Evolutionary conservation across 2,888 invertebrate species (phyloP).

Genomic region (Ephialtes manifestator): DNA sequence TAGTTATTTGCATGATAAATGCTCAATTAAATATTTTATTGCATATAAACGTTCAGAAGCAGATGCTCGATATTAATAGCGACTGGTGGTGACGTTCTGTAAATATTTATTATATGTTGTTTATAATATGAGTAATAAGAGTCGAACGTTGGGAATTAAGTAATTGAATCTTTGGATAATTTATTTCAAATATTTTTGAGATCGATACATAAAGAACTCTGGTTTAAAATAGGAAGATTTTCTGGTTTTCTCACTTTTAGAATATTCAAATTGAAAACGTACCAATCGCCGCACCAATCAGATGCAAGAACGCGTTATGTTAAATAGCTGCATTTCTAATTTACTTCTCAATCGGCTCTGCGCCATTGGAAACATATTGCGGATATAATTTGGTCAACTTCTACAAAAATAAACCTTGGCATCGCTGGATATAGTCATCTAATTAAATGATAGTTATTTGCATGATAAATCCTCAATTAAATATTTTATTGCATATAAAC

Average conservation of each 20-base stretch:
- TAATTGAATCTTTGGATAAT: not conserved
- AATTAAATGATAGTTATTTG: not conserved
- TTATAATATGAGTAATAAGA: conserved; percentile 1
- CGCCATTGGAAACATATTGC: no score
- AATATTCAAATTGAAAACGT: no score
- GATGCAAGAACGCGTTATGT: no score
- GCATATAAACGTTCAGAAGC: not conserved
- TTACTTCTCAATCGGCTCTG: no score
- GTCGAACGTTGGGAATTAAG: not conserved
- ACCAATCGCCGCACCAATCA: no score
- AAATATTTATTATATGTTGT: conserved; percentile 8
- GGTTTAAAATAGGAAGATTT: no score
- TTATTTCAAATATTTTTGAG: no score
- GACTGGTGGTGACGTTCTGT: not conserved
- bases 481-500: not conserved
- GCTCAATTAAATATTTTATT: not conserved
- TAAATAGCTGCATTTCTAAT: no score
- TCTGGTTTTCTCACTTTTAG: no score
- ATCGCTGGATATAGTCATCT: not conserved
- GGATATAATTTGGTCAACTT: no score
- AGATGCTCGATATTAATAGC: conserved; percentile 1
- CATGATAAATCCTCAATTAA: conserved; percentile 1
- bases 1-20: not conserved
- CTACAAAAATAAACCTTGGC: not conserved
- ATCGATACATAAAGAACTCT: no score